phyloP scores from a whole-genome alignment of 2,888 invertebrate genomes.

The Acleris literana region DNA sequence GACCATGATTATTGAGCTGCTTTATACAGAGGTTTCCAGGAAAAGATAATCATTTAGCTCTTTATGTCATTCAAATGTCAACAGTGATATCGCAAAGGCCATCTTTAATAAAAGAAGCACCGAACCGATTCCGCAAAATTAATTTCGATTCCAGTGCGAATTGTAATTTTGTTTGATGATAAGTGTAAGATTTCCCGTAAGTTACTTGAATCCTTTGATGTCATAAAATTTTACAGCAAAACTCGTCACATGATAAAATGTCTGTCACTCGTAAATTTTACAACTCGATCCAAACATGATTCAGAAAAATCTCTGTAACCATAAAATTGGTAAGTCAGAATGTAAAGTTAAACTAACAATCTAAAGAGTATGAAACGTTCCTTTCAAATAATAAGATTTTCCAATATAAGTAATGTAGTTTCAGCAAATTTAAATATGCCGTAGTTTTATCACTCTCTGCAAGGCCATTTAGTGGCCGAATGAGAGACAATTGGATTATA shows the following conservation, averaged over 20 bases:
- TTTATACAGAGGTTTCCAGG: too few species aligned
- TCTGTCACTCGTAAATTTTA: slow-evolving; percentile 32
- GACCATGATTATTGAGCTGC: too few species aligned
- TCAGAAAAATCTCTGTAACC: slow-evolving; percentile 9
- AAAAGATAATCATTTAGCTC: too few species aligned
- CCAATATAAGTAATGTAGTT: background rate
- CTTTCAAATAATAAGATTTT: background rate
- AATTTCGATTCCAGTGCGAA: too few species aligned
- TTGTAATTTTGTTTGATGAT: too few species aligned
- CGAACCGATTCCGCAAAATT: too few species aligned
- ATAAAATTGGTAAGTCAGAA: slow-evolving; percentile 1
- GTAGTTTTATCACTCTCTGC: background rate
- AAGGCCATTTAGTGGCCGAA: background rate
- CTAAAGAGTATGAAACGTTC: background rate
- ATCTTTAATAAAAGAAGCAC: too few species aligned
- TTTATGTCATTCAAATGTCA: too few species aligned
- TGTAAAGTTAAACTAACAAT: background rate
- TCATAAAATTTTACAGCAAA: slow-evolving; percentile 37
- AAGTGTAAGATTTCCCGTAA: background rate
- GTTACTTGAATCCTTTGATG: slow-evolving; percentile 19
- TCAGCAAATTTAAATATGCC: background rate
- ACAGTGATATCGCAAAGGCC: too few species aligned
- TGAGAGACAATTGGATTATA: slow-evolving; percentile 11
- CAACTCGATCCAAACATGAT: slow-evolving; percentile 3
- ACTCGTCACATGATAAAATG: slow-evolving; percentile 30